Evolutionary conservation across 2,888 invertebrate genomes (phyloP), one percentile per base, ranked within the genome.

Genomic region (Drosophila birchii): DNA sequence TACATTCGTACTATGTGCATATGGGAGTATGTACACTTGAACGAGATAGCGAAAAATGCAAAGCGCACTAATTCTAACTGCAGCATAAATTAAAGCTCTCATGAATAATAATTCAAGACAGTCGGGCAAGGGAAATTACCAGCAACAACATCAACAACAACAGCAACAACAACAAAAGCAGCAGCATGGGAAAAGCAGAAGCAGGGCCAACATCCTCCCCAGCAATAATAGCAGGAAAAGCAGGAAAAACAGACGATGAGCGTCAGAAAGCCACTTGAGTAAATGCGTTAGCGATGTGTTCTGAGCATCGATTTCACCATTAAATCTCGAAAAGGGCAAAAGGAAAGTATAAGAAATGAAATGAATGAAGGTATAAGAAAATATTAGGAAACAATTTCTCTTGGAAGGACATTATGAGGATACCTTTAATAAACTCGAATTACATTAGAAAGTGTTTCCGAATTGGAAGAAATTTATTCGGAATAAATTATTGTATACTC

Each of bases 71-170:
- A 85, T 85, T 85, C 84, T 72, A 86, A 86, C 84, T 86, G 88
- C 86, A 86, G 86, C 84, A 86, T 86, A 86, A 88, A 88, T 86
- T 86, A 84, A 86, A 76, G 84, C 78, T 58, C 86, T 86, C 81
- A 86, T 86, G 86, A 86, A 86, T 86, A 86, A 86, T 86, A 86
- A 88, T 86, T 88, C 79, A 88, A 88, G 88, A 81, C 86, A 82
- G 74, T 70, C 71, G 73, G 56, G 63, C 63, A 34, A 53, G 74
- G 72, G 71, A 71, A 70, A 70, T 72, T 45, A 51, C 55, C 63
- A 26, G 51, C 66, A 55, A n/a, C 23, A 62, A 29, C 29, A 29
- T 8, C 29, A 29, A 29, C 70, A 72, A 32, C 61, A 55, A 16
- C 44, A 62, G 8, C 29, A 29, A 29, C 70, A 72, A 32, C 61